Base-by-base conservation (phyloP, 2,797 vertebrate species). In the Anguilla obscura region DNA sequence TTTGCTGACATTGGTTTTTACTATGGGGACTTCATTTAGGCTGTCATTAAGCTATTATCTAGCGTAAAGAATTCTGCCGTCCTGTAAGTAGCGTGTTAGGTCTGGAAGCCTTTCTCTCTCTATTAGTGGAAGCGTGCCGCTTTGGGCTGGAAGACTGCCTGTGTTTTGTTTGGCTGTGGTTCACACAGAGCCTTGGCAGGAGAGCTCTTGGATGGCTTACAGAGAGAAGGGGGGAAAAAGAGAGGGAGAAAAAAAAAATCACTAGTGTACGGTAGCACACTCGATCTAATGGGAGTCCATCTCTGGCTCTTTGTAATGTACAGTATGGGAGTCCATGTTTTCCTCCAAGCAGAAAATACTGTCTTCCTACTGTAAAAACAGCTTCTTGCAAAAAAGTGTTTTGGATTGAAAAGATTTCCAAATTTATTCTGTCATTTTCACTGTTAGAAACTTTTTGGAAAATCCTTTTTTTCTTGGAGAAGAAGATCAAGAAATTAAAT, bases 141-240 rank as follows among this genome's bases (percentile, higher is more conserved):
- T 95, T 95, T 95, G 94, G 95, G 90, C 96, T 96, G 97, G 97
- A 96, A 95, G 93, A 94, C 90, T 94, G 97, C 96, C 96, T 95
- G 96, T 98, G 97, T 98, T 98, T 97, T 96, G 96, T 97, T 97
- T 98, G 97, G 97, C 96, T 95, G 94, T 93, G 87, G 93, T 95
- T 97, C 96, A 95, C 94, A 96, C 93, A 94, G 95, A 91, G 96
- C 93, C 94, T 96, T 97, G 97, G 97, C 97, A 96, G 95, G 92
- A 91, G 94, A 93, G 94, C 95, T 91, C 95, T 95, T 96, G 97
- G 97, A 97, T 94, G 93, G 94, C 94, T 94, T 96, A 95, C 96
- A 95, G 96, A 93, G 94, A 94, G 94, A 95, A 96, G 95, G 88
- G 89, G 90, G 88, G 89, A 88, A 90, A 89, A 84, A 76, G 82